phyloP scores from a whole-genome alignment of 1,140 invertebrate species.

The Dryas iulia region DNA sequence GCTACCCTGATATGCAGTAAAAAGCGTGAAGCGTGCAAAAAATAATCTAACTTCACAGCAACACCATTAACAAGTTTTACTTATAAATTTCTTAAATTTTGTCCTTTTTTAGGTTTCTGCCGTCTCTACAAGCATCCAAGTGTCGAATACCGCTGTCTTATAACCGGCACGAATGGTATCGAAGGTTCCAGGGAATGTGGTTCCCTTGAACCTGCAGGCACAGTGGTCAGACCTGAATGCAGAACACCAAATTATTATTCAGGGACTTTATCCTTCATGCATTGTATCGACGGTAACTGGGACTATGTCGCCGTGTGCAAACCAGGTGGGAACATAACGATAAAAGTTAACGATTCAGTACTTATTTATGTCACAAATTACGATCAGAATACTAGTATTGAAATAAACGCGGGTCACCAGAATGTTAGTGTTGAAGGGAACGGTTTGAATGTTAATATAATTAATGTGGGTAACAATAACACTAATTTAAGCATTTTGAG shows the following conservation, averaged over 20 bases:
- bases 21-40: no score
- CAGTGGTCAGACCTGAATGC: conserved; percentile 42
- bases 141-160: conserved; percentile 46
- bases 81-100: no score
- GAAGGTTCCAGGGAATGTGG: conserved; percentile 40
- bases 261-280: conserved; percentile 40
- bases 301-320: conserved; percentile 53
- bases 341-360: conserved; percentile 29
- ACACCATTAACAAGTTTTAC: no score
- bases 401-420: conserved; percentile 11
- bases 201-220: conserved; percentile 40
- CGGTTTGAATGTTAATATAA: neutral
- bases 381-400: conserved; percentile 1
- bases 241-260: conserved; percentile 42
- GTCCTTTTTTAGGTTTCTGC: conserved; percentile 45
- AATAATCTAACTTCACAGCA: no score
- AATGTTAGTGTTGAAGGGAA: conserved; percentile 7
- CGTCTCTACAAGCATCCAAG: conserved; percentile 38
- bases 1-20: no score
- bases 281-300: conserved; percentile 62
- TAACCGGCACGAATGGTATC: conserved; percentile 13
- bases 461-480: neutral
- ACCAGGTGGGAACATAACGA: conserved; percentile 49
- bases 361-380: conserved; percentile 27
- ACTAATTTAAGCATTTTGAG: neutral